A percentile compares a stretch with the other conserved stretches of the same genome.
These are phyloP conservation scores for Salvelinus alpinus DNA, from an alignment of 2,113 vertebrate species.

Conservation along the genomic window DNA sequence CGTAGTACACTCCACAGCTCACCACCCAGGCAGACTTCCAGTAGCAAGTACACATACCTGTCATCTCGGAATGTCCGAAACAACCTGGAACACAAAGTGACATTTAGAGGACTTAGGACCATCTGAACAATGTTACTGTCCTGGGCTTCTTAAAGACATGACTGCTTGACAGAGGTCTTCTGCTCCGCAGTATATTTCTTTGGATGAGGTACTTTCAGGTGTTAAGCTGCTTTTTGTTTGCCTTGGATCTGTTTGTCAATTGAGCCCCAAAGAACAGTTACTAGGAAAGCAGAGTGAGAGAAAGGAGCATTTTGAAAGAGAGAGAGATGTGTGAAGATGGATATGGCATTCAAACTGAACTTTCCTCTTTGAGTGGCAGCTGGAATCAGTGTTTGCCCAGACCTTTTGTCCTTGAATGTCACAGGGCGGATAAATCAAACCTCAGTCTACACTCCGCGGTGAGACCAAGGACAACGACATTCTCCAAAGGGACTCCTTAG, in stretches of 20 bases:
- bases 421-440: slow-evolving; percentile 51
- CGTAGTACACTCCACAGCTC: slow-evolving; percentile 91
- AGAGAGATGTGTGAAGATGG: background rate
- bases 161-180: background rate
- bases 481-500: slow-evolving; percentile 51
- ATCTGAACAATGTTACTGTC: background rate
- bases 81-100: slow-evolving; percentile 73
- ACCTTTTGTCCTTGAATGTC: slow-evolving; percentile 60
- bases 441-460: slow-evolving; percentile 14
- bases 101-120: background rate
- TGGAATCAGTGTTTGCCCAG: slow-evolving; percentile 32
- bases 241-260: no score
- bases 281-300: background rate
- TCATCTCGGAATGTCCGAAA: slow-evolving; percentile 89
- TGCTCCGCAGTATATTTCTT: background rate
- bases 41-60: slow-evolving; percentile 90
- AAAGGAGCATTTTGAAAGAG: background rate
- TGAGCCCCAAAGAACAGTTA: no score
- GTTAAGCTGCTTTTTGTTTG: background rate
- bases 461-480: slow-evolving; percentile 41
- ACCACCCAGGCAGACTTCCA: slow-evolving; percentile 91
- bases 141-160: background rate
- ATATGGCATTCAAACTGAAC: slow-evolving; percentile 25
- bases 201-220: background rate
- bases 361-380: slow-evolving; percentile 28